phyloP scores from a whole-genome alignment of 1,140 invertebrate species.

The Trialeurodes vaporariorum region DNA sequence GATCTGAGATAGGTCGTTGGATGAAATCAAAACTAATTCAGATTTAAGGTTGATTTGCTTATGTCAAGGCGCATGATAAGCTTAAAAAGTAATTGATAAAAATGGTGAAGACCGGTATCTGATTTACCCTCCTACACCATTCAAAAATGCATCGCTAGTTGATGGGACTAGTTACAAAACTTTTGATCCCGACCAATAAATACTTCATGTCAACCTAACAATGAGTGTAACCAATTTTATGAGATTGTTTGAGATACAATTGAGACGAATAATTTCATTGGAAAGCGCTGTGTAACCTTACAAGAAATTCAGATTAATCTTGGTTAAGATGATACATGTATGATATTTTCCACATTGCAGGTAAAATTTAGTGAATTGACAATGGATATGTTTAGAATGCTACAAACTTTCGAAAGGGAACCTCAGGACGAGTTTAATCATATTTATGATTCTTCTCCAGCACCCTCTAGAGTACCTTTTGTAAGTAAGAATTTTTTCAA shows the following conservation, averaged over 20 bases:
- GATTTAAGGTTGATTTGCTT: no score
- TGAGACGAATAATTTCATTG: neutral
- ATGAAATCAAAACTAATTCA: no score
- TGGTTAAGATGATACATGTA: neutral
- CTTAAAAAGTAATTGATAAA: no score
- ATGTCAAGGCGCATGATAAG: no score
- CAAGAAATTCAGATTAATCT: neutral
- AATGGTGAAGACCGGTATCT: no score
- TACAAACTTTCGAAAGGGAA: constrained; percentile 87
- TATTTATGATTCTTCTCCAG: constrained; percentile 75
- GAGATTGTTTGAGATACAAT: neutral
- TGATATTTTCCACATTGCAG: constrained; percentile 31
- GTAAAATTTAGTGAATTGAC: constrained; percentile 97
- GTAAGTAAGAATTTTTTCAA: constrained; percentile 25
- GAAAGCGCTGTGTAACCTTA: neutral
- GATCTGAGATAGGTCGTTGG: no score
- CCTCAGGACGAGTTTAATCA: constrained; percentile 73
- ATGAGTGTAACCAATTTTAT: no score
- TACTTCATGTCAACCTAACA: no score
- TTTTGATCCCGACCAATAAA: no score
- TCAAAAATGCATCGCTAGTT: no score
- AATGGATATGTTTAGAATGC: constrained; percentile 96
- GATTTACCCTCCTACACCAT: no score
- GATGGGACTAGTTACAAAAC: no score
- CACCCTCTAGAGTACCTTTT: constrained; percentile 58